These are phyloP conservation scores for Tinea pellionella DNA, from an alignment of 2,888 invertebrate species.

Conservation along the genomic window DNA sequence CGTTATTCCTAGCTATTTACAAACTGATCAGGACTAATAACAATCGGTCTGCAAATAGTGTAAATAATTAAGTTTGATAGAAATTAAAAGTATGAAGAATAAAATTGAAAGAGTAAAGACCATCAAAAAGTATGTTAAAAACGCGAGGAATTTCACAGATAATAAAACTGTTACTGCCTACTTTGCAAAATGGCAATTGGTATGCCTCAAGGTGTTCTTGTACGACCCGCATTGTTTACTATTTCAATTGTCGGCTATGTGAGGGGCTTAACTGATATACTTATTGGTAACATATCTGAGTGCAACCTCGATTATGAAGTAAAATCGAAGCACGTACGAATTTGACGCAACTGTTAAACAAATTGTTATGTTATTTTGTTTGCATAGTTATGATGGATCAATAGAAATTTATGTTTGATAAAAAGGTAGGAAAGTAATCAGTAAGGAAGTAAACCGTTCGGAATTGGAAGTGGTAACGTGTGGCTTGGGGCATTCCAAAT, in stretches of 20 bases:
- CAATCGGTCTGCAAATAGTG: no score
- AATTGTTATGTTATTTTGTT: no score
- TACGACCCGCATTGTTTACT: conserved; percentile 5
- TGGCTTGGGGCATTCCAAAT: conserved; percentile 3
- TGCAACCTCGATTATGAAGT: conserved; percentile 4
- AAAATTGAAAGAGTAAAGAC: not conserved
- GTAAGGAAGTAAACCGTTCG: conserved; percentile 6
- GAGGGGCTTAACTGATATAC: not conserved
- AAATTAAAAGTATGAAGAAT: not conserved
- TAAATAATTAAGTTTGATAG: no score
- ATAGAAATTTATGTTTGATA: no score
- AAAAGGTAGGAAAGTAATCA: not conserved
- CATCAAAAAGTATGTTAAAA: not conserved
- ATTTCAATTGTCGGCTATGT: conserved; percentile 3
- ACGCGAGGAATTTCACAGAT: not conserved
- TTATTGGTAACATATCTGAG: not conserved
- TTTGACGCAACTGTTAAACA: not conserved
- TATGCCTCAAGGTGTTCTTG: not conserved
- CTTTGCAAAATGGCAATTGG: not conserved
- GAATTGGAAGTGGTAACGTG: not conserved
- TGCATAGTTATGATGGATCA: no score
- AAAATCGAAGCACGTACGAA: conserved; percentile 9
- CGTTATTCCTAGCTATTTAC: no score
- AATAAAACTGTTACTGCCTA: not conserved
- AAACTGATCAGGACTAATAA: no score